Conservation (phyloP, 2,797 vertebrate genomes). For the Danio jaintianensis region DNA sequence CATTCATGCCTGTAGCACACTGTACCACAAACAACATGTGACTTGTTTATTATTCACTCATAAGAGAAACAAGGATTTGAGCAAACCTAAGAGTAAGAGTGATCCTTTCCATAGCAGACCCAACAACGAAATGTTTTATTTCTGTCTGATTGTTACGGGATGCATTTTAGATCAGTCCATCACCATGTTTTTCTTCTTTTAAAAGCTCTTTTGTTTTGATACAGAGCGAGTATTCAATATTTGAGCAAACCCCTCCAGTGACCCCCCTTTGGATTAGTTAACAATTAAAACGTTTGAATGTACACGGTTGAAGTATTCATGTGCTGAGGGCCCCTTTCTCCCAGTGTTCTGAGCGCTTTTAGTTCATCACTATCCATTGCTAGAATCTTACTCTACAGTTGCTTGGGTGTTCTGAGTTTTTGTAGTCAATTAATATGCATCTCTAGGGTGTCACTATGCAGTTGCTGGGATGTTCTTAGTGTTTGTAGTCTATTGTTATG, state of each 20-base stretch:
- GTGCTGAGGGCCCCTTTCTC: too few relatives aligned
- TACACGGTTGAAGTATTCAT: not conserved
- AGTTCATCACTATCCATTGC: too few relatives aligned
- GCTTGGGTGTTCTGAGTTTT: too few relatives aligned
- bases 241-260: constrained; percentile 1
- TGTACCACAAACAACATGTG: not conserved
- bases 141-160: not conserved
- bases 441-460: too few relatives aligned
- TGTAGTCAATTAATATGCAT: too few relatives aligned
- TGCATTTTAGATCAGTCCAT: not conserved
- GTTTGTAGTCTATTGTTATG: too few relatives aligned
- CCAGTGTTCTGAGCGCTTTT: too few relatives aligned
- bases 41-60: not conserved
- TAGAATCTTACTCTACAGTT: too few relatives aligned
- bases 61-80: not conserved
- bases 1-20: not conserved
- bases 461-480: too few relatives aligned
- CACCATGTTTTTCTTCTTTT: not conserved
- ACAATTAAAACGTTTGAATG: not conserved
- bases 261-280: not conserved
- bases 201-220: constrained; percentile 1
- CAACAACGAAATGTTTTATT: not conserved
- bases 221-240: constrained; percentile 1
- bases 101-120: not conserved
- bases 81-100: not conserved